Evolutionary conservation across 1,140 invertebrate species (phyloP).

Genomic region (Prorops nasuta): DNA sequence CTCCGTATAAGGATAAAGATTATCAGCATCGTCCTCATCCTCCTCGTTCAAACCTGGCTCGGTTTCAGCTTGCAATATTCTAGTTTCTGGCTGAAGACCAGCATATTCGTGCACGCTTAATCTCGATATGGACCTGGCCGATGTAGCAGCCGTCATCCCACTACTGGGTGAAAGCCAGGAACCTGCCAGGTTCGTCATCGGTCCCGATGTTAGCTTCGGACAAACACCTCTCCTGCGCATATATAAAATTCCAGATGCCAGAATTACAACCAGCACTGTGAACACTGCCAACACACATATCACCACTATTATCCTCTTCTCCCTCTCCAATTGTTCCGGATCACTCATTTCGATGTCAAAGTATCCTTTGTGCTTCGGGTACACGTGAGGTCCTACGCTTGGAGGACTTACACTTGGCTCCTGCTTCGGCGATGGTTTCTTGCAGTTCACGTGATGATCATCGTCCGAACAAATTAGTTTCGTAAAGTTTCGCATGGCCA

Average conservation of each 20-base stretch:
- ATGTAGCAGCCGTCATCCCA: conserved; percentile 51
- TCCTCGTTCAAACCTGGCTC: conserved; percentile 32
- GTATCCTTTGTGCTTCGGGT: conserved; percentile 45
- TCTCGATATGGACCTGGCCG: conserved; percentile 63
- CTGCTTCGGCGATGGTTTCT: conserved; percentile 31
- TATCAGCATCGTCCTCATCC: conserved; percentile 41
- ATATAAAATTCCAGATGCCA: conserved; percentile 58
- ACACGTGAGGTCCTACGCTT: conserved; percentile 48
- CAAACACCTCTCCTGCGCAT: conserved; percentile 59
- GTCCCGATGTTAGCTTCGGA: conserved; percentile 44
- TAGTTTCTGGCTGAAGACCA: conserved; percentile 57
- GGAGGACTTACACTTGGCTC: conserved; percentile 46
- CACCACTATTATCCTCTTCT: conserved; percentile 53
- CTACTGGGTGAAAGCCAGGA: conserved; percentile 45
- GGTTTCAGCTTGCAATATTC: conserved; percentile 41
- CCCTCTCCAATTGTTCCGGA: conserved; percentile 45
- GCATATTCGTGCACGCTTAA: conserved; percentile 66
- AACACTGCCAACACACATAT: conserved; percentile 57
- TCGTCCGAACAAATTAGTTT: conserved; percentile 59
- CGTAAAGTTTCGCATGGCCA: conserved; percentile 64
- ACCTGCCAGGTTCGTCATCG: conserved; percentile 39
- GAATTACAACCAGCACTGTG: conserved; percentile 53
- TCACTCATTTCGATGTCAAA: conserved; percentile 52
- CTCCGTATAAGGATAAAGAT: conserved; percentile 56
- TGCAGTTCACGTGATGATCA: conserved; percentile 39